A percentile compares a stretch with the other conserved stretches of the same genome.
Evolutionary conservation across 2,113 vertebrate species (phyloP).

Genomic region (Mugil cephalus): DNA sequence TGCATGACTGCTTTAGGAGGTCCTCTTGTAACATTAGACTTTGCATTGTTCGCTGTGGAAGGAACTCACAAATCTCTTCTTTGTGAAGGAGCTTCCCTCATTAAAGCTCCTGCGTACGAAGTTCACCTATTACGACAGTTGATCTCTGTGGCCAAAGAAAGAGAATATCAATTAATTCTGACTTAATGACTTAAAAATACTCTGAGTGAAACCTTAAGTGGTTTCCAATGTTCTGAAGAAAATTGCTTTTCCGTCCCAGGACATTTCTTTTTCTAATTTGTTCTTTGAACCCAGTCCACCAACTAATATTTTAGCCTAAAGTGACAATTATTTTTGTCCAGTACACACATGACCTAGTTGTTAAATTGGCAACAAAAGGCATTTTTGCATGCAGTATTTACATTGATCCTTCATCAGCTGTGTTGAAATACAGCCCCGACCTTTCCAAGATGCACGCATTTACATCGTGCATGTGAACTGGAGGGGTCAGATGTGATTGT

Average conservation of each 20-base stretch:
- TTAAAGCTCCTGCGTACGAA: background rate
- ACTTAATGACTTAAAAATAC: constrained; percentile 21
- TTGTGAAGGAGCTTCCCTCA: background rate
- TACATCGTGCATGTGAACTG: too few relatives aligned
- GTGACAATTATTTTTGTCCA: constrained; percentile 46
- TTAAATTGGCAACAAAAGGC: background rate
- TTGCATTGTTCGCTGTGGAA: background rate
- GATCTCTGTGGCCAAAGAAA: background rate
- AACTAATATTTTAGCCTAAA: constrained; percentile 34
- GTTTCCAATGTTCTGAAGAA: constrained; percentile 7
- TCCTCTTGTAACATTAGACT: constrained; percentile 15
- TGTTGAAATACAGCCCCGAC: background rate
- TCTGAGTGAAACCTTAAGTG: constrained; percentile 5
- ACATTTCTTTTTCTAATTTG: constrained; percentile 21
- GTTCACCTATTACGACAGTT: background rate
- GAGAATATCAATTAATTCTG: background rate
- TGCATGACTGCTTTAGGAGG: constrained; percentile 28
- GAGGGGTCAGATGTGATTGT: background rate
- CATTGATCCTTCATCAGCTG: background rate
- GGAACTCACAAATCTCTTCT: constrained; percentile 1
- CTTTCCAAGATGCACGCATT: too few relatives aligned
- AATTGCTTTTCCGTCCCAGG: constrained; percentile 37
- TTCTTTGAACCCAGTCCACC: constrained; percentile 18
- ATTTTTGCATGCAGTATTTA: background rate
- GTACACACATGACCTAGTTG: constrained; percentile 26